Evolutionary conservation across 2,888 invertebrate genomes (phyloP).

Genomic region (Macrosoma leucophasiata): DNA sequence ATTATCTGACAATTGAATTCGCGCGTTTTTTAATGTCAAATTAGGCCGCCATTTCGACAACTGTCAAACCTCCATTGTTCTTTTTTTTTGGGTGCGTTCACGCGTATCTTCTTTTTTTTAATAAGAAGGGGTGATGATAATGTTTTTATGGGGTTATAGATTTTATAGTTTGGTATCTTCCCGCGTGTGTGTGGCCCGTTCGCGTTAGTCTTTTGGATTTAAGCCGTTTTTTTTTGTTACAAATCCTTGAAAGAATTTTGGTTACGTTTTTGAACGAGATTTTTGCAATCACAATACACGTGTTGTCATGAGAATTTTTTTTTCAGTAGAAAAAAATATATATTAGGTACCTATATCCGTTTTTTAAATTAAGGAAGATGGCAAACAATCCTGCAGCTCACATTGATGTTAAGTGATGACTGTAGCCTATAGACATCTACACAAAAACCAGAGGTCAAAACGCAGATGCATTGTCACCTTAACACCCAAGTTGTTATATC

Average conservation of each 20-base stretch:
- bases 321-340: neutral
- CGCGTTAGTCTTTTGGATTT: conserved; percentile 37
- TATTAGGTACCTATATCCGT: neutral
- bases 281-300: conserved; percentile 30
- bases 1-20: conserved; percentile 67
- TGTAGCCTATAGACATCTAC: no score
- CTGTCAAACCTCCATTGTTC: conserved; percentile 47
- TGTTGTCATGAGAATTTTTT: conserved; percentile 35
- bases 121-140: conserved; percentile 49
- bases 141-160: conserved; percentile 35
- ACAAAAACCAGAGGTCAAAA: no score
- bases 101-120: conserved; percentile 50
- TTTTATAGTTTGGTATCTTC: conserved; percentile 30
- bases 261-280: conserved; percentile 18
- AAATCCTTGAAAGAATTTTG: conserved; percentile 41
- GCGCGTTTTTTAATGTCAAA: conserved; percentile 71
- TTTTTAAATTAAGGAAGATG: no score
- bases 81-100: conserved; percentile 55
- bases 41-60: conserved; percentile 62
- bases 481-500: no score
- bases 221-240: conserved; percentile 27
- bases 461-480: no score
- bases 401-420: no score
- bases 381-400: no score
- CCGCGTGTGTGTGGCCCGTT: conserved; percentile 47